Base-by-base conservation (phyloP, 2,888 invertebrate species). In the Nematopogon swammerdamellus region DNA sequence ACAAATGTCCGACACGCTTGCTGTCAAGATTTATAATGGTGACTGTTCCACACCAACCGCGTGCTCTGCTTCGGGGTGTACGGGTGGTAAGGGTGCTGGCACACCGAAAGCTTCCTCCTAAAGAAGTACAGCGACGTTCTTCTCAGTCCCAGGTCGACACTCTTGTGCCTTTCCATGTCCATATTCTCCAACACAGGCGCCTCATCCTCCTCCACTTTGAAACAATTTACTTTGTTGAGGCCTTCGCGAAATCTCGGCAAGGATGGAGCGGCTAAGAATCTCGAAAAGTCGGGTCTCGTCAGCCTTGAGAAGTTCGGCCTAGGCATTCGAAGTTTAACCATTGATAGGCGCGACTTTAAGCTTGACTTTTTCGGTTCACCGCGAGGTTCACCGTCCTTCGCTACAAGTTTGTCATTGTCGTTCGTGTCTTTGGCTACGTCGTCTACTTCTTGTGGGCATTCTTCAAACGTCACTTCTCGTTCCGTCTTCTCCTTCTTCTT, bases 71-170 rank as follows among this genome's bases (percentile, higher is more conserved):
- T 64, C 8, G 79, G 79, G 16, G 74, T 75, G 52, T 63, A 79
- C 1, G 79, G 79, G 51, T 79, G 79, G 54, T 75, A 79, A 0
- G 79, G 79, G 55, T 79, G 79, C 29, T 70, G 63, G 51, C 72
- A 72, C 29, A 73, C 71, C 2, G 74, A 68, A 6, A 3, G 19
- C 53, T 66, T 64, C 52, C 62, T 72, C 3, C 74, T 75, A 50
- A 79, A 79, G 18, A 79, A 58, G 49, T 79, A 76, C 29, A 72
- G 62, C 1, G 79, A 79, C 49, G 75, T 62, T 50, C 70, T 62
- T 18, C 79, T 59, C n/a, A 74, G 72, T 1, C 70, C 65, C 8
- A 77, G 77, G 50, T 79, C 79, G 45, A 77, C 67, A 52, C 79
- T 79, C 54, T 63, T 75, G 52, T 71, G 75, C 49, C 74, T 63